Base-by-base conservation (phyloP, 2,888 invertebrate species). In the Parasteatoda lunata region DNA sequence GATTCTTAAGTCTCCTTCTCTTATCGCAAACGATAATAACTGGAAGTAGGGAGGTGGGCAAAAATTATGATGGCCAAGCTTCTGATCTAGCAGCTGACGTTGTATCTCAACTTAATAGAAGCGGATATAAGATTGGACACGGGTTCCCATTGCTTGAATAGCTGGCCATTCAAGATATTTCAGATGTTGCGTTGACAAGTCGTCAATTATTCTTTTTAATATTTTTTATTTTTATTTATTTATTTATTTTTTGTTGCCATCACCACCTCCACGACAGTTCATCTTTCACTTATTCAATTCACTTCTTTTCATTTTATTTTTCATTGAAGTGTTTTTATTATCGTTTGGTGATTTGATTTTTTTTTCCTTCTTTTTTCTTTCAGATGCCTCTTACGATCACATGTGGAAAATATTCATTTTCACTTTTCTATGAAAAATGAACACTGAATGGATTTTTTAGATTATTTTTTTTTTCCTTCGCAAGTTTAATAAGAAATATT, bases 111-210 rank as follows among this genome's bases (percentile, higher is more conserved):
- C 77, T 84, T 84, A 84, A 15, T 15, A 59, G 70, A 83, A 83
- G 83, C 77, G 77, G 83, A 84, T 77, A 82, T 70, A 64, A 75
- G 78, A 72, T 69, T 13, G 69, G 59, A 59, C 59, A 59, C 59
- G 59, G 59, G 9, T 59, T 30, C 30, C 30, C 30, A 59, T n/a
- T 59, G 59, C n/a, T 59, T 59, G 59, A 59, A 30, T 59, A 59
- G 59, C 59, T 59, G 9, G 59, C 59, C n/a, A 9, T n/a, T 13
- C n/a, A 9, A 59, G n/a, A 59, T 13, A 13, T 9, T n/a, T 59
- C 59, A 59, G 59, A 75, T 68, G 75, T 77, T 77, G 66, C n/a
- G 77, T 77, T 77, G 83, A 84, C 83, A 84, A 84, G 83, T 77
- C 83, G 66, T 77, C 77, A 54, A 77, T 84, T 77, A 76, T 65